Base-by-base conservation (phyloP, 2,797 vertebrate genomes). In the Cirrhinus mrigala region DNA sequence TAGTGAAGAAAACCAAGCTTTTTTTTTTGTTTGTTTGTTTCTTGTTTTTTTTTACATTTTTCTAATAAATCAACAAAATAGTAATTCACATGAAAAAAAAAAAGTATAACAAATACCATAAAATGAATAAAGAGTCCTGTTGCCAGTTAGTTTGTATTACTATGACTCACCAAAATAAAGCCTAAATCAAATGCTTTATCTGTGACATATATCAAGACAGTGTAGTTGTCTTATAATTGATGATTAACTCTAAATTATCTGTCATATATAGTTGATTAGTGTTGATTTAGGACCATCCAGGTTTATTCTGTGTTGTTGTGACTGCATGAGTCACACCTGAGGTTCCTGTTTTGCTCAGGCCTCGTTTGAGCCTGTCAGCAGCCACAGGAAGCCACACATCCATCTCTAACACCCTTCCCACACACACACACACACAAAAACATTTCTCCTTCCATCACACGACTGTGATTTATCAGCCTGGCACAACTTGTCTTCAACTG, bases 311-410 rank as follows among this genome's bases (percentile, higher is more conserved):
- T 58, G 78, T 69, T 88, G 84, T 88, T 92, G 82, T 83, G 62
- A 78, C 58, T 22, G 76, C 78, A 83, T 90, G 87, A 90, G 83
- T 87, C 89, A 92, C 86, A 86, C 90, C 91, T 88, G 70, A 92
- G 84, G 88, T 92, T 90, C 89, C 90, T 92, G 92, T 94, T 94
- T 94, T 92, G 82, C 89, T 92, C 88, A 91, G 88, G 90, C 88
- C 87, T 91, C 70, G 84, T 91, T 90, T 78, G 70, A 88, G 88
- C 89, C 92, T 94, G 93, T 95, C 94, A 94, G 90, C 93, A 93
- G 90, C 86, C 90, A 82, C 91, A 93, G 93, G 93, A 94, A 94
- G 87, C 91, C 29, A 69, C 82, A 81, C 79, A 85, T 89, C 92
- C 92, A 91, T 90, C 89, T 77, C 83, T 90, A 83, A 85, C 73